Conservation (phyloP, 2,797 vertebrate species). For the Crenichthys baileyi region DNA sequence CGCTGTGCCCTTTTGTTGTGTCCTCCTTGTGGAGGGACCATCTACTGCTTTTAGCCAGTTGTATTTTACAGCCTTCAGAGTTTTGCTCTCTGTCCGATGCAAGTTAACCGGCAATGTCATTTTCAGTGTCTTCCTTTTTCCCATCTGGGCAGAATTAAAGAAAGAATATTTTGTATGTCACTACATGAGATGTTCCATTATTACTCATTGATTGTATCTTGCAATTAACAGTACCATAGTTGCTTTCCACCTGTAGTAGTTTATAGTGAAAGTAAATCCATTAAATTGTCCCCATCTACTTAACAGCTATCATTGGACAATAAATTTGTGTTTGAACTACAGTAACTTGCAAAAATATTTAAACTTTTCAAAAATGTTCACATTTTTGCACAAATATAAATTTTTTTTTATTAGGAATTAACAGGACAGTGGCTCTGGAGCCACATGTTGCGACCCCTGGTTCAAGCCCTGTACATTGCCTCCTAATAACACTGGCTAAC, state of each 20-base stretch:
- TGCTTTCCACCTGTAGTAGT: constrained; percentile 25
- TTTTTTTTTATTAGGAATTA: too few species aligned
- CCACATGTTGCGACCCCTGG: neutral
- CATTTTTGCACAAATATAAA: neutral
- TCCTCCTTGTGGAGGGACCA: constrained; percentile 73
- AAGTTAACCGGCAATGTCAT: constrained; percentile 71
- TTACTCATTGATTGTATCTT: constrained; percentile 44
- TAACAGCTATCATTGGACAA: constrained; percentile 18
- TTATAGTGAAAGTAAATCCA: neutral
- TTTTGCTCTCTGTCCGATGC: constrained; percentile 48
- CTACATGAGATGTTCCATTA: constrained; percentile 46
- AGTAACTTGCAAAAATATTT: neutral
- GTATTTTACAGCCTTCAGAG: constrained; percentile 69
- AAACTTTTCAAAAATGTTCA: neutral
- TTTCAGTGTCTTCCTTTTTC: constrained; percentile 52
- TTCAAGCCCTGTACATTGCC: neutral
- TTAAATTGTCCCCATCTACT: constrained; percentile 25
- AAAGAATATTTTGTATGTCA: constrained; percentile 68
- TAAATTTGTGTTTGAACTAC: neutral
- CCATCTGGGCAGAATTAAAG: constrained; percentile 38
- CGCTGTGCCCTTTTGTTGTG: constrained; percentile 74
- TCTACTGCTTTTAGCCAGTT: constrained; percentile 72
- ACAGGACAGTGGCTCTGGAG: neutral
- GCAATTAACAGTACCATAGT: constrained; percentile 21
- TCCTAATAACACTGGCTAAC: too few species aligned